Evolutionary conservation across 2,113 vertebrate genomes (phyloP).

Genomic region (Bufo gargarizans): DNA sequence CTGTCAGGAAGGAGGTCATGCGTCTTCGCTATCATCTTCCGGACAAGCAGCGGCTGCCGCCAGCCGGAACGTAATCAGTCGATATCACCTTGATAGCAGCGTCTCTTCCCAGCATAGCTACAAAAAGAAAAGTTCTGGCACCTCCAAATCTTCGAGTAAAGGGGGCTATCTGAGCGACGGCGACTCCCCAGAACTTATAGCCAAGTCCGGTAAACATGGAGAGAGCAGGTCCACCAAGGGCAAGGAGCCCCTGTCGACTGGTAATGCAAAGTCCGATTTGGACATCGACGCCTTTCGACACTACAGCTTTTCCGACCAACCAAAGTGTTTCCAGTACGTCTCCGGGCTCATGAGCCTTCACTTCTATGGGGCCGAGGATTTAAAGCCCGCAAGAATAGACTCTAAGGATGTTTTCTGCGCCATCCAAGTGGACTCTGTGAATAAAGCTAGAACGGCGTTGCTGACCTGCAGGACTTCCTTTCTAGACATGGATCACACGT

Average conservation of each 20-base stretch:
- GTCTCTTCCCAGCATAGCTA: conserved; percentile 87
- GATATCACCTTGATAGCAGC: conserved; percentile 95
- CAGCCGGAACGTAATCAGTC: conserved; percentile 95
- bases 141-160: conserved; percentile 89
- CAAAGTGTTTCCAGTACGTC: conserved; percentile 91
- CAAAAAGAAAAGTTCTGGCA: conserved; percentile 81
- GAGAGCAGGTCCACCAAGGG: conserved; percentile 79
- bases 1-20: conserved; percentile 70
- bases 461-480: conserved; percentile 91
- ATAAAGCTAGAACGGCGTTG: conserved; percentile 94
- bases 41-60: conserved; percentile 77
- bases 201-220: conserved; percentile 87
- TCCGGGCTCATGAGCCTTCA: conserved; percentile 97
- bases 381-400: conserved; percentile 91
- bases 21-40: conserved; percentile 71
- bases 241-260: conserved; percentile 70
- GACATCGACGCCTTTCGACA: conserved; percentile 94
- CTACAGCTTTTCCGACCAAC: conserved; percentile 93
- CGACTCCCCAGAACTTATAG: conserved; percentile 91
- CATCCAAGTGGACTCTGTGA: conserved; percentile 96
- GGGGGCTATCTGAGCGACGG: conserved; percentile 97
- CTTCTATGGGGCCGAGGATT: conserved; percentile 95
- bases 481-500: conserved; percentile 97
- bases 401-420: conserved; percentile 96
- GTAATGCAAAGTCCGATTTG: conserved; percentile 80